These are phyloP conservation scores for Todiramphus chloris DNA, from an alignment of 2,113 vertebrate species.

Conservation along the genomic window DNA sequence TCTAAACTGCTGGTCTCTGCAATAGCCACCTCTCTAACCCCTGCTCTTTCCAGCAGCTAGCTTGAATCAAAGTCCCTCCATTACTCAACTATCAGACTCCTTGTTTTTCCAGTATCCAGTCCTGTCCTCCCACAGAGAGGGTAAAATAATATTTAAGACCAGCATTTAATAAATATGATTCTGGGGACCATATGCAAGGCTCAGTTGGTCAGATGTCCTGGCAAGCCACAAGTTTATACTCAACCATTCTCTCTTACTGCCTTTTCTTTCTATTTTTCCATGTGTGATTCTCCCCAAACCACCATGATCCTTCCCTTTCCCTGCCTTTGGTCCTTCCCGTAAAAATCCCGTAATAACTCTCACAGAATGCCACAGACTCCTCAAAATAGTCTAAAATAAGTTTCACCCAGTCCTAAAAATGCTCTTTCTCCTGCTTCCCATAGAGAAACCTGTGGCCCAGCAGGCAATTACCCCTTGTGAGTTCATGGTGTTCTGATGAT, in stretches of 20 bases:
- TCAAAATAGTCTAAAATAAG: not conserved
- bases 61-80: not conserved
- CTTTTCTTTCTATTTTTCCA: not conserved
- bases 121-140: not conserved
- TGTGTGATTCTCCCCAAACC: rapidly evolving
- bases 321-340: not conserved
- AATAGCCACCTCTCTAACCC: not conserved
- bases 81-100: not conserved
- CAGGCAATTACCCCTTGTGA: not conserved
- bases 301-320: not conserved
- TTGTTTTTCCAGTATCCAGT: not conserved
- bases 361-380: not conserved
- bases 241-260: not conserved
- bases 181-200: not conserved
- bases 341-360: not conserved
- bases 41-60: not conserved
- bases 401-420: not conserved
- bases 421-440: not conserved
- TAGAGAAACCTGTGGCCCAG: not conserved
- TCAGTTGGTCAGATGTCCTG: not conserved
- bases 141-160: not conserved
- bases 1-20: not conserved
- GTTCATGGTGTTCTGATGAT: not conserved
- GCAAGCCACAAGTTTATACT: not conserved
- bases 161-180: not conserved